Conservation (phyloP, 2,888 invertebrate genomes). For the Alcis repandata region DNA sequence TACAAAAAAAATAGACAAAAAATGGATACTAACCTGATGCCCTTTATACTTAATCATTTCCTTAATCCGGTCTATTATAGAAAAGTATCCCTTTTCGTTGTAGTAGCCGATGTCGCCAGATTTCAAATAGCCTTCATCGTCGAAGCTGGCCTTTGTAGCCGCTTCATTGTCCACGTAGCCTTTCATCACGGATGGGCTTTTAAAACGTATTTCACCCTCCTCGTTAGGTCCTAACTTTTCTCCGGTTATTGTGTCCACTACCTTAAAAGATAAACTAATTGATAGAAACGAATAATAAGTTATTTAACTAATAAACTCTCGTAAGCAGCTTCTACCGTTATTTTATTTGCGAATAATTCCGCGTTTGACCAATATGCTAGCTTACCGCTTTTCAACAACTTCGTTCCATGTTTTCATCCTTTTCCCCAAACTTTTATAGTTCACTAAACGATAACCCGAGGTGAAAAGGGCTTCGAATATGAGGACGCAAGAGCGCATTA, state of each 20-base stretch:
- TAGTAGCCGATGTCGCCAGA: constrained; percentile 72
- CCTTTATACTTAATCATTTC: constrained; percentile 74
- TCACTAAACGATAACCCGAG: no score
- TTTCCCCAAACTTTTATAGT: no score
- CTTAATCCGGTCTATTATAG: constrained; percentile 67
- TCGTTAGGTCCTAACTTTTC: constrained; percentile 60
- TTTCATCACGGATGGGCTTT: constrained; percentile 67
- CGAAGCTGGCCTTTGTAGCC: constrained; percentile 59
- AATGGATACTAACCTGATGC: constrained; percentile 53
- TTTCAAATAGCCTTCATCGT: constrained; percentile 66
- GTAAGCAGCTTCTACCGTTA: background rate
- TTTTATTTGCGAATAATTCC: no score
- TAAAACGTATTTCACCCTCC: constrained; percentile 68
- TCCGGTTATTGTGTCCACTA: constrained; percentile 68
- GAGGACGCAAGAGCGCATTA: no score
- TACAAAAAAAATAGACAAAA: no score
- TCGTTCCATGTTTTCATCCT: no score
- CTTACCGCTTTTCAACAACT: no score
- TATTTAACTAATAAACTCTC: background rate
- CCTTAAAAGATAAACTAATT: constrained; percentile 57
- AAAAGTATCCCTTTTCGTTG: constrained; percentile 67
- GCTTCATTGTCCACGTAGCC: constrained; percentile 64
- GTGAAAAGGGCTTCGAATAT: no score
- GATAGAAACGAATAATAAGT: background rate
- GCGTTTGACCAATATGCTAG: no score